phyloP scores from a whole-genome alignment of 2,113 vertebrate species.

The Crocuta crocuta region DNA sequence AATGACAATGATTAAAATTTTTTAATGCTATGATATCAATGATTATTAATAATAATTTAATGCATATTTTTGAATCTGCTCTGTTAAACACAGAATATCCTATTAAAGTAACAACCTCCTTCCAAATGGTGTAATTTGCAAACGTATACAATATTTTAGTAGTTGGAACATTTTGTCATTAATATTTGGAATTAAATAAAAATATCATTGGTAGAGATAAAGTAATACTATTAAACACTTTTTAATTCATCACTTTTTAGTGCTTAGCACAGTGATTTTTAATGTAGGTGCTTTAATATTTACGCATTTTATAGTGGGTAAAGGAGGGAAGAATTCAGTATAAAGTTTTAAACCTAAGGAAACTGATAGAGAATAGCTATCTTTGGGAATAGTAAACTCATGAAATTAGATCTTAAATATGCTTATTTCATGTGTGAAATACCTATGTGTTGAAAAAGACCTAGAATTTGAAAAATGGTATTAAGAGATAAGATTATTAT shows the following conservation, averaged over 20 bases:
- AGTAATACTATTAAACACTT: not conserved
- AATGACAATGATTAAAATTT: not conserved
- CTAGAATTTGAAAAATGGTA: not conserved
- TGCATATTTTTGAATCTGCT: not conserved
- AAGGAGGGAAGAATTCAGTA: conserved; percentile 6
- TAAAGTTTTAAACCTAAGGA: not conserved
- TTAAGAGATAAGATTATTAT: not conserved
- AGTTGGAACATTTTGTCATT: conserved; percentile 1
- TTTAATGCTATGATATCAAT: not conserved
- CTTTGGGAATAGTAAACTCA: not conserved
- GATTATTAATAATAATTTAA: not conserved
- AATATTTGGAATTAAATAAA: conserved; percentile 18
- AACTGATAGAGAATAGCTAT: not conserved
- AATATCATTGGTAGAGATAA: not conserved
- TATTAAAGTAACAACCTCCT: not conserved
- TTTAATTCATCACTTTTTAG: not conserved
- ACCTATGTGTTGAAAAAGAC: not conserved
- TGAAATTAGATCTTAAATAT: conserved; percentile 28
- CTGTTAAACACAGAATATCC: not conserved
- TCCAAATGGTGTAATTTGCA: not conserved
- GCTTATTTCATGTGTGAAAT: not conserved
- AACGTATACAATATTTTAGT: not conserved
- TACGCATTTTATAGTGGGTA: not conserved
- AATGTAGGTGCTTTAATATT: not conserved
- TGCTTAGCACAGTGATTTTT: not conserved